Percentiles rank a stretch among this genome's conserved stretches.
Evolutionary conservation across 2,797 vertebrate species (phyloP).

Genomic region (Stomatorhinus walkeri): DNA sequence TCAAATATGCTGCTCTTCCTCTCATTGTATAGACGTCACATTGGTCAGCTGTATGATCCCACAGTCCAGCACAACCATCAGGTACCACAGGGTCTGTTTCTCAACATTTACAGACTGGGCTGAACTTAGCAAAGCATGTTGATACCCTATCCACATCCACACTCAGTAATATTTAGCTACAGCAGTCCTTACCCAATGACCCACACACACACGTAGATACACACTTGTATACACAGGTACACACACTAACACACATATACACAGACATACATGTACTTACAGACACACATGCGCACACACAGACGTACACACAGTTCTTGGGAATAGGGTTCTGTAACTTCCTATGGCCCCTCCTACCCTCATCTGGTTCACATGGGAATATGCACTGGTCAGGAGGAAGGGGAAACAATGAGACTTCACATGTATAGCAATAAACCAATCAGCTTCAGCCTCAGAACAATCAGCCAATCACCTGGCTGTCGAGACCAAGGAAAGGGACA

Average conservation of each 20-base stretch:
- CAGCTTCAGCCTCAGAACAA: conserved; percentile 77
- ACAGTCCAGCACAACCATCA: not conserved
- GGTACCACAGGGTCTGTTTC: not conserved
- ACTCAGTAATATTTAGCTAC: not conserved
- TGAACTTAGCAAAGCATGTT: not conserved
- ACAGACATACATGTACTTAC: conserved; percentile 9
- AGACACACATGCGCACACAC: not conserved
- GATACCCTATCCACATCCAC: not conserved
- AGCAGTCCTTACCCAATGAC: conserved; percentile 1
- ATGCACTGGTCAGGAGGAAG: conserved; percentile 82
- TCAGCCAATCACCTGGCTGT: conserved; percentile 93
- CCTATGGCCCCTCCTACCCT: conserved; percentile 67
- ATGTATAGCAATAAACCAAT: conserved; percentile 10
- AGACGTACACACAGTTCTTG: not conserved
- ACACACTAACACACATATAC: not conserved
- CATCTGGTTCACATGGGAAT: conserved; percentile 98
- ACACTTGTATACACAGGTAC: not conserved
- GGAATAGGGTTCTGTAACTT: conserved; percentile 56
- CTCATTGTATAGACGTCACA: not conserved
- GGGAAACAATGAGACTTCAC: conserved; percentile 91
- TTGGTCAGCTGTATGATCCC: not conserved
- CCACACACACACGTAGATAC: conserved; percentile 21
- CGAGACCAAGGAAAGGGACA: conserved; percentile 71
- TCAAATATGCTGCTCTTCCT: not conserved
- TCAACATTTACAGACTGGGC: not conserved